Base-by-base conservation (phyloP, 64 coral and sea anemone genomes). In the Pocillopora damicornis region DNA sequence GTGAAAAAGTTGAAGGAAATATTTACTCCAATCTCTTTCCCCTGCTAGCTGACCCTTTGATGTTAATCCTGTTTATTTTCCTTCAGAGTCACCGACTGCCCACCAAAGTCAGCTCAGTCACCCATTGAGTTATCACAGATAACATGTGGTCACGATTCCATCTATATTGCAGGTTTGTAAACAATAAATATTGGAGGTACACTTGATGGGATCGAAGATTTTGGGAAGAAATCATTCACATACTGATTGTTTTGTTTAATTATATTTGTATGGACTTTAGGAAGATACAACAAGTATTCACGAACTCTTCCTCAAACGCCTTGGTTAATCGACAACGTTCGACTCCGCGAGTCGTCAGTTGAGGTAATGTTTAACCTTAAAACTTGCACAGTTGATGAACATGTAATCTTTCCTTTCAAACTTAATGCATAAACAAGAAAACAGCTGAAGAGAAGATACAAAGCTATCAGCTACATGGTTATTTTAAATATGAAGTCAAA, bases 251-350 rank as follows among this genome's bases (percentile, higher is more conserved):
- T n/a, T 15, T 77, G 5, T 71, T 23, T 45, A 51, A 51, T 51
- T 51, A 51, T 51, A 51, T 51, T 51, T 51, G 3, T 61, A 37
- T 62, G 64, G 37, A 45, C 59, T 71, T 80, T 18, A 98, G 96
- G 96, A 66, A 78, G 93, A n/a, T 99, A 99, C 65, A 99, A 95
- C 60, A 99, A 99, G 76, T 99, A 95, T 58, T 99, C 97, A 11
- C 86, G 97, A 75, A 75, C 58, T 16, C 87, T 99, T 71, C 76
- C 93, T 36, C 97, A 99, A 35, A 92, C 97, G 35, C 97, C 93
- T 1, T 99, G 97, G 97, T 62, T 99, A 74, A 88, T 99, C 12
- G 88, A 95, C 18, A 91, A 85, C 16, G 81, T 93, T 30, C 89
- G 97, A 75, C 89, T 86, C 65, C 74, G 73, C 0, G 97, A 99